A percentile compares a stretch with the other conserved stretches of the same genome.
These are phyloP conservation scores for Epicampocera succincta DNA, from an alignment of 2,888 invertebrate species.

Conservation along the genomic window DNA sequence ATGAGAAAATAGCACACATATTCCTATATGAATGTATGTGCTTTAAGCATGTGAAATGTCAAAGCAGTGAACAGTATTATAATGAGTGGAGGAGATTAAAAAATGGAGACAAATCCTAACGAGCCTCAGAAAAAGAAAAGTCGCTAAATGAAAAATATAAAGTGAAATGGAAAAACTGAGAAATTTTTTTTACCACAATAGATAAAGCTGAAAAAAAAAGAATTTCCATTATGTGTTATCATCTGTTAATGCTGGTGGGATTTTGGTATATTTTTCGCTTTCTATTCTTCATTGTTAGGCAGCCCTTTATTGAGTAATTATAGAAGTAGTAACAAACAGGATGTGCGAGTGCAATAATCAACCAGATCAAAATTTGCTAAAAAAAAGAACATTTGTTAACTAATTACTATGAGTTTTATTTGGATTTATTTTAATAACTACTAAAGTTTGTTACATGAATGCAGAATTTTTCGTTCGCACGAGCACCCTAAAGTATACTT, in stretches of 20 bases:
- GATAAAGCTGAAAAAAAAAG: constrained; percentile 6
- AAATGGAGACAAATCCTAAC: neutral
- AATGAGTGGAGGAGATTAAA: constrained; percentile 18
- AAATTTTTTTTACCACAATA: constrained; percentile 25
- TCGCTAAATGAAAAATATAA: constrained; percentile 22
- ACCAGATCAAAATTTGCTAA: too few relatives aligned
- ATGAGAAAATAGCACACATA: constrained; percentile 31
- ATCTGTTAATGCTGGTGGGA: constrained; percentile 20
- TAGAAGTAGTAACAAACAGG: neutral
- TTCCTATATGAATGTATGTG: neutral
- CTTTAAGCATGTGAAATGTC: constrained; percentile 30
- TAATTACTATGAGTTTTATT: too few relatives aligned
- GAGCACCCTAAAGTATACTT: too few relatives aligned
- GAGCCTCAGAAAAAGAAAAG: constrained; percentile 18
- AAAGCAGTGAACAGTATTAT: constrained; percentile 37
- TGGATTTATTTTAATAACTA: too few relatives aligned
- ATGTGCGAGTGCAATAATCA: neutral
- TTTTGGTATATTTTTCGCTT: neutral
- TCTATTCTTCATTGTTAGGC: constrained; percentile 8
- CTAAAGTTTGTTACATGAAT: too few relatives aligned
- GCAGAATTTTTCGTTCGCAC: too few relatives aligned
- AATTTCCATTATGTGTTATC: constrained; percentile 42
- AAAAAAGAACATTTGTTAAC: too few relatives aligned
- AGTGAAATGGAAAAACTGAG: constrained; percentile 4
- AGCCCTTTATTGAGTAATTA: constrained; percentile 33